Conservation (phyloP, 2,113 vertebrate genomes). For the Mirza zaza region DNA sequence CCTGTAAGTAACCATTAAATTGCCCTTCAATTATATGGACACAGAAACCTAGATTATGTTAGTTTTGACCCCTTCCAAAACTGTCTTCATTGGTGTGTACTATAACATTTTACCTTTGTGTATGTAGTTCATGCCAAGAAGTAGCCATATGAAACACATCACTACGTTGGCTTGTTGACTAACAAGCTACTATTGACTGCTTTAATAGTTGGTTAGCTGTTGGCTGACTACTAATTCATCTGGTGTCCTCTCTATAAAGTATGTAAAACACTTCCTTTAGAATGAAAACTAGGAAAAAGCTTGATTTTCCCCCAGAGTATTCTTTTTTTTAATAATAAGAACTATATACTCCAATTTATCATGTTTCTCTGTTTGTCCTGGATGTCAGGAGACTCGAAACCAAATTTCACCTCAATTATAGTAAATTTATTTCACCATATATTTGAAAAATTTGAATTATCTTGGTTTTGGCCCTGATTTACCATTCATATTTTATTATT, state of each 20-base stretch:
- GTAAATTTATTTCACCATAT: background rate
- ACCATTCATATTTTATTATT: conserved; percentile 25
- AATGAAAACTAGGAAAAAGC: background rate
- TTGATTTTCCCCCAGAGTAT: background rate
- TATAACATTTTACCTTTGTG: background rate
- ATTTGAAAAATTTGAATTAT: conserved; percentile 3
- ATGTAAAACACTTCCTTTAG: background rate
- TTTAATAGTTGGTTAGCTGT: background rate
- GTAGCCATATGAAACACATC: background rate
- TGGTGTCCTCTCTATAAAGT: background rate
- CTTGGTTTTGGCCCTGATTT: background rate
- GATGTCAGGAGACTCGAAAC: conserved; percentile 10
- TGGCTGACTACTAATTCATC: background rate
- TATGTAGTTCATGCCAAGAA: background rate
- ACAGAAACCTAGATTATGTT: background rate
- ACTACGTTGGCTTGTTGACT: background rate
- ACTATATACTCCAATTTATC: background rate
- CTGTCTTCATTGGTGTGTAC: background rate
- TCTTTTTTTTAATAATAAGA: background rate
- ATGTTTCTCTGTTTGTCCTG: background rate
- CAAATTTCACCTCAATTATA: conserved; percentile 15
- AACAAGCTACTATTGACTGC: background rate
- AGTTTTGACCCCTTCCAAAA: background rate
- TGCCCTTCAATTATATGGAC: background rate
- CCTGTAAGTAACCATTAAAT: background rate